Percentiles rank a stretch among this genome's conserved stretches.
phyloP scores from a whole-genome alignment of 2,113 vertebrate genomes.

The Chaetodon auriga region DNA sequence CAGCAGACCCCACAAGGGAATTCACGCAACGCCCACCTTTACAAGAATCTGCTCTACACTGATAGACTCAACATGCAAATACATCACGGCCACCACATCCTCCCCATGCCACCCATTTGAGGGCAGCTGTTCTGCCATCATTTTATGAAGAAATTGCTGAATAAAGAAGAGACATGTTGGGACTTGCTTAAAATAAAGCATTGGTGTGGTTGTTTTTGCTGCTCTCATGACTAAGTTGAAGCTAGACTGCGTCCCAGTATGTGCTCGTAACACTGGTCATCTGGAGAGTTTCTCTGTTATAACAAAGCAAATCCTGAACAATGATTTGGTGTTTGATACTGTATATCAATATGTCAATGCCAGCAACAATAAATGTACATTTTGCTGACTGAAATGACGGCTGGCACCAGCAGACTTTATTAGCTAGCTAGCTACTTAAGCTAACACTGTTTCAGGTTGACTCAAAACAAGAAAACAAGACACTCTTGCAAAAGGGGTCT shows the following conservation, averaged over 20 bases:
- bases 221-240: not conserved
- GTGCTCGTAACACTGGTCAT: not conserved
- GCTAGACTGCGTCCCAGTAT: not conserved
- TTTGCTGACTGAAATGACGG: not conserved
- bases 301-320: not conserved
- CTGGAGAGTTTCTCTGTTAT: not conserved
- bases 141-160: not conserved
- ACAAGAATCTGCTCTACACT: slow-evolving; percentile 39
- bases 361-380: not conserved
- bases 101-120: not conserved
- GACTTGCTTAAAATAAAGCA: slow-evolving; percentile 1
- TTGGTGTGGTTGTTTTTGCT: not conserved
- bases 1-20: slow-evolving; percentile 55
- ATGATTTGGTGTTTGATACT: not conserved
- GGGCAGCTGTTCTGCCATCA: slow-evolving; percentile 5
- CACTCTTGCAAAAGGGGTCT: not conserved
- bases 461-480: no score
- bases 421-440: not conserved
- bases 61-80: slow-evolving; percentile 25
- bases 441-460: not conserved
- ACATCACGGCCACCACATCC: slow-evolving; percentile 1
- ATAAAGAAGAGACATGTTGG: not conserved
- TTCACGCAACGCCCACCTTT: slow-evolving; percentile 64
- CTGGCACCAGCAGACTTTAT: not conserved
- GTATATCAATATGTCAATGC: not conserved